Conservation (phyloP, 1,140 invertebrate genomes). For the Sweltsa coloradensis region DNA sequence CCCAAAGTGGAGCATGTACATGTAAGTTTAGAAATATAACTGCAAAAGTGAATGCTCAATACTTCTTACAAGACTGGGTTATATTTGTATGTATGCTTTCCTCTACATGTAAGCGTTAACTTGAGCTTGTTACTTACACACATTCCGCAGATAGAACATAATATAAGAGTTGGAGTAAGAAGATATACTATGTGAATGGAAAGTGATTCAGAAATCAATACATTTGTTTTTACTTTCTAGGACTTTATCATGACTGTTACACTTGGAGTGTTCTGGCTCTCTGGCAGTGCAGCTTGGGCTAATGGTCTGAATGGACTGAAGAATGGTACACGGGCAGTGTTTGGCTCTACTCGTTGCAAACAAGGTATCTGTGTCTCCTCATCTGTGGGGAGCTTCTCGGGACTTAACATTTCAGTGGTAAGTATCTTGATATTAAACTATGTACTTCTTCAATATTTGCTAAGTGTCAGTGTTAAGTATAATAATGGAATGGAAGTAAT, state of each 20-base stretch:
- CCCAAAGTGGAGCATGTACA: too few species aligned
- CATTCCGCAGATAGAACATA: too few species aligned
- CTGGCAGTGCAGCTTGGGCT: conserved; percentile 51
- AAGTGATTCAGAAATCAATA: background rate
- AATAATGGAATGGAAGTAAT: too few species aligned
- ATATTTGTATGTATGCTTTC: too few species aligned
- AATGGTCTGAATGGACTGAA: conserved; percentile 45
- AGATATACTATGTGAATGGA: conserved; percentile 7
- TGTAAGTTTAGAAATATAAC: too few species aligned
- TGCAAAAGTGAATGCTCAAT: too few species aligned
- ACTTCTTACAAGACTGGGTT: too few species aligned
- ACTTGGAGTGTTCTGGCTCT: conserved; percentile 50
- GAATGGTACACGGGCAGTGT: conserved; percentile 33
- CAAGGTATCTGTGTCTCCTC: background rate
- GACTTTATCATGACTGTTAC: conserved; percentile 48
- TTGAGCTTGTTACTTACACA: too few species aligned
- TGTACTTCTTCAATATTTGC: background rate
- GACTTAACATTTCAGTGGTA: conserved; percentile 50
- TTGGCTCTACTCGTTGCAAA: conserved; percentile 11
- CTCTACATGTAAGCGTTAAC: too few species aligned
- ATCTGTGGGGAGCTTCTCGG: conserved; percentile 33
- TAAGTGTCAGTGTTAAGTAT: too few species aligned
- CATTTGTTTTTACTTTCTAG: conserved; percentile 28
- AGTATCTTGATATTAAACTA: conserved; percentile 23
- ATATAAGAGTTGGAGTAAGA: too few species aligned